Base-by-base conservation (phyloP, 2,888 invertebrate species). In the Punctoribates punctum region DNA sequence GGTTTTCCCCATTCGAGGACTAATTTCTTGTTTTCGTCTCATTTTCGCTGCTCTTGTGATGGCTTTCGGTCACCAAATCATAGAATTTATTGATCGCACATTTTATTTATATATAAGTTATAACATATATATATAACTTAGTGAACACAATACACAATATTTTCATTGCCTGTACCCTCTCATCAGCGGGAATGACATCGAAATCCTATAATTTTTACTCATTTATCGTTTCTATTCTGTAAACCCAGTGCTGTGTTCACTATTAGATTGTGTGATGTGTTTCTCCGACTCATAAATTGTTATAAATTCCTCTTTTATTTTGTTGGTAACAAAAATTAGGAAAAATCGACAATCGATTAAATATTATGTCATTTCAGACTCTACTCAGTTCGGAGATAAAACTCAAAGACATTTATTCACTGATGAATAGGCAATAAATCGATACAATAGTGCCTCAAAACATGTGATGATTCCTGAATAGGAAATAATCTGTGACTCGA, bases 151-250 rank as follows among this genome's bases (percentile, higher is more conserved):
- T 20, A 23, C 20, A 25, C 1, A 57, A 57, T 57, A 23, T 57
- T 57, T 57, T 57, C 25, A 25, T 57, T 57, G 25, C 57, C 57
- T 57, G 9, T 25, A 57, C 23, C 25, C 57, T 57, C 57, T 57
- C 25, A 57, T 57, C n/a, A 57, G 54, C 8, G 34, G 20, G 20
- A 57, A 57, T 57, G 57, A 57, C 57, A 57, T 3, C 57, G 13
- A 57, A 57, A 57, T 57, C 57, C 57, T 57, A 25, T 57, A 25
- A 57, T 57, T 57, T 57, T 57, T 25, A 23, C 25, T 57, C 57
- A 57, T 57, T 25, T 57, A 57, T 57, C 23, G 25, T 23, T 23
- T 23, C 20, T 25, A 20, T 51, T 17, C 8, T 23, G 23, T 1
- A 11, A 57, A 25, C 25, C 23, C 11, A 25, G 25, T 11, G 6